Conservation (phyloP, 2,888 invertebrate species). For the Pterostichus madidus region DNA sequence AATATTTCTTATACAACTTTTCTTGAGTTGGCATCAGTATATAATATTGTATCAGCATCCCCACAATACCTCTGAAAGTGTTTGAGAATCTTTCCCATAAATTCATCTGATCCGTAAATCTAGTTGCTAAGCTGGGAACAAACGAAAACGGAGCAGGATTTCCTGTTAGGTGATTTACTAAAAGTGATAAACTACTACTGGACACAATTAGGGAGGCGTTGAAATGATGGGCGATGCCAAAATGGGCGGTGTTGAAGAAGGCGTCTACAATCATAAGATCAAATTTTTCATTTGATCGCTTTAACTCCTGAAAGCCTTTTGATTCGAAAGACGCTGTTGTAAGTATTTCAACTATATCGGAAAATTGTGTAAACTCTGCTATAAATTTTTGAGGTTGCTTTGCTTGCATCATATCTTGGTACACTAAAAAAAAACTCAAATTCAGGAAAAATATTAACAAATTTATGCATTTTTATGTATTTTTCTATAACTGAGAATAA, state of each 20-base stretch:
- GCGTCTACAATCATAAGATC: constrained; percentile 73
- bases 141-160: constrained; percentile 74
- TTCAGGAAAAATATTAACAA: too few relatives aligned
- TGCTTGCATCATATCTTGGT: too few relatives aligned
- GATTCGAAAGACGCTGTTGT: neutral
- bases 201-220: constrained; percentile 73
- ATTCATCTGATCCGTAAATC: constrained; percentile 72
- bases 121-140: constrained; percentile 71
- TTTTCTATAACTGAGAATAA: too few relatives aligned
- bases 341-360: neutral
- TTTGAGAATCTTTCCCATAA: constrained; percentile 73
- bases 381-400: too few relatives aligned
- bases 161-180: constrained; percentile 71
- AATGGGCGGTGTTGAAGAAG: constrained; percentile 73
- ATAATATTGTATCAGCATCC: constrained; percentile 70
- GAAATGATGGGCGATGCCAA: constrained; percentile 73
- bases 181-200: constrained; percentile 70
- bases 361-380: neutral
- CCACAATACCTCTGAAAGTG: constrained; percentile 68
- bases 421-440: too few relatives aligned
- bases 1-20: constrained; percentile 35
- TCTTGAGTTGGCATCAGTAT: constrained; percentile 16
- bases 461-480: too few relatives aligned
- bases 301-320: constrained; percentile 13
- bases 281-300: constrained; percentile 69